Evolutionary conservation across 2,797 vertebrate species (phyloP).

Genomic region (Scyliorhinus canicula): DNA sequence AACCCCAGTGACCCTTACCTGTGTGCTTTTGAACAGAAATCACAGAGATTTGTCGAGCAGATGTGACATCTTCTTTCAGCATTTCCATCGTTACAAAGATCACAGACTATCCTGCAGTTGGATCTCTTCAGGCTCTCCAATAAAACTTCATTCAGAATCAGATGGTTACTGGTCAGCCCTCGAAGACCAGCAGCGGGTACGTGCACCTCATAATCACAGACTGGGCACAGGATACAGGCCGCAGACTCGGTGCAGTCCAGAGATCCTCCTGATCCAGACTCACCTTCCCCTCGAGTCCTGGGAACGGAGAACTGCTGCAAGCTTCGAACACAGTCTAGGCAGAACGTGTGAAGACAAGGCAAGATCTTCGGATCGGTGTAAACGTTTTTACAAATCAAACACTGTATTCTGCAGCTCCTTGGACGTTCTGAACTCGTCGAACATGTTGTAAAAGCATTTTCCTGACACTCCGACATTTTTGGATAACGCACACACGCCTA

Average conservation of each 20-base stretch:
- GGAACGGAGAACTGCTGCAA: constrained; percentile 63
- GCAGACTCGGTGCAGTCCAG: background rate
- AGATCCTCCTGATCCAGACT: constrained; percentile 46
- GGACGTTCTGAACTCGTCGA: constrained; percentile 19
- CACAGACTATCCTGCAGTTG: constrained; percentile 62
- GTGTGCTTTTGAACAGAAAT: constrained; percentile 86
- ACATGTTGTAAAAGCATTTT: constrained; percentile 24
- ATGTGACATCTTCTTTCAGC: constrained; percentile 73
- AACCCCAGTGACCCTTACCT: constrained; percentile 58
- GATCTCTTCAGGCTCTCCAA: constrained; percentile 61
- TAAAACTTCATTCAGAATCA: constrained; percentile 73
- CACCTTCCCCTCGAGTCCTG: constrained; percentile 42
- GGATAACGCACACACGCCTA: background rate
- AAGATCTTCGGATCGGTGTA: constrained; percentile 71
- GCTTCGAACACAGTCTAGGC: constrained; percentile 67
- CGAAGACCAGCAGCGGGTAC: constrained; percentile 66
- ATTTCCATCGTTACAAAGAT: constrained; percentile 75
- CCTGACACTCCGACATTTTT: constrained; percentile 45
- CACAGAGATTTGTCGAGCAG: constrained; percentile 74
- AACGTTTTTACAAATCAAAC: constrained; percentile 61
- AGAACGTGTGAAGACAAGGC: constrained; percentile 81
- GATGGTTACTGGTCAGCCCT: constrained; percentile 70
- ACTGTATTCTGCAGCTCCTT: constrained; percentile 55
- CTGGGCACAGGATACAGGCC: constrained; percentile 65
- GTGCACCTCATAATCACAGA: constrained; percentile 76